Conservation (phyloP, 2,113 vertebrate species). For the Pimephales promelas region DNA sequence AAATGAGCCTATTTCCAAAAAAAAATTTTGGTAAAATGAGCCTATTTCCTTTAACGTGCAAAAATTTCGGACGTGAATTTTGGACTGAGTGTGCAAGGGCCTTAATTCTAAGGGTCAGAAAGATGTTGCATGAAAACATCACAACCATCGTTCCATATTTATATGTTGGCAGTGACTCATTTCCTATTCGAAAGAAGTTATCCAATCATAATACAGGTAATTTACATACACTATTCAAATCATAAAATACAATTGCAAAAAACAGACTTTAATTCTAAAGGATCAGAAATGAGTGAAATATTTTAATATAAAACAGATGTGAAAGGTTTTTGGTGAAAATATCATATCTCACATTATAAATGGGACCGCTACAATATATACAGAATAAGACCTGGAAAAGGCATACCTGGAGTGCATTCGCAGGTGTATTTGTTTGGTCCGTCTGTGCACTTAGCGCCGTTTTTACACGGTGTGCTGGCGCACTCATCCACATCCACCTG, state of each 20-base stretch:
- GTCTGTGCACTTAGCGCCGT: constrained; percentile 90
- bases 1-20: too few species aligned
- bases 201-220: background rate
- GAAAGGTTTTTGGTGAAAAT: background rate
- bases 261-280: too few species aligned
- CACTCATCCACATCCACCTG: constrained; percentile 94
- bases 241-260: background rate
- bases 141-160: background rate
- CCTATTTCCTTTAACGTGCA: too few species aligned
- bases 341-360: background rate
- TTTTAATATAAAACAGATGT: background rate
- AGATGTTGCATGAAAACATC: too few species aligned
- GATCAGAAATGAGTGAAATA: background rate
- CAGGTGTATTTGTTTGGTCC: constrained; percentile 93
- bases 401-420: constrained; percentile 90
- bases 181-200: background rate
- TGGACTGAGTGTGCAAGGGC: too few species aligned
- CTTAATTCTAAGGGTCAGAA: too few species aligned
- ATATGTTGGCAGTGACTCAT: background rate
- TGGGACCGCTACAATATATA: background rate
- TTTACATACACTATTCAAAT: background rate
- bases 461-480: constrained; percentile 93
- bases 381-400: background rate
- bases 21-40: too few species aligned
- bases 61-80: too few species aligned